A percentile compares a stretch with the other conserved stretches of the same genome.
Evolutionary conservation across 2,113 vertebrate species (phyloP).

Genomic region (Cololabis saira): DNA sequence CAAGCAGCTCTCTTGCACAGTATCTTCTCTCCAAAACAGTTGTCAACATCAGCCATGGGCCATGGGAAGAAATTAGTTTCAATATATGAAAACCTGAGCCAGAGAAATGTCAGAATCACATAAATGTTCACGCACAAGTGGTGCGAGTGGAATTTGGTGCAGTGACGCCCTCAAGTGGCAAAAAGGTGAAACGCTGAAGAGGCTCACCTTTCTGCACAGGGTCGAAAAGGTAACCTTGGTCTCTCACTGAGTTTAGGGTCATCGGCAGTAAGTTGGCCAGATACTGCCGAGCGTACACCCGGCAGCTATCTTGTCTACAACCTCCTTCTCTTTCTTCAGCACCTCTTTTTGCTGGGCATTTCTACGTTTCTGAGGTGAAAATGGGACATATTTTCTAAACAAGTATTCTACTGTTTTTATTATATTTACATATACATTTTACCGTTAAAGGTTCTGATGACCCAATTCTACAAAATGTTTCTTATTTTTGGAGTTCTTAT

Average conservation of each 20-base stretch:
- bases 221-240: slow-evolving; percentile 91
- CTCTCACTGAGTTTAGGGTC: slow-evolving; percentile 84
- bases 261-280: slow-evolving; percentile 88
- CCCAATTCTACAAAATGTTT: too few relatives aligned
- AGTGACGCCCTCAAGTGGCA: slow-evolving; percentile 4
- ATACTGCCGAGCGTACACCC: slow-evolving; percentile 84
- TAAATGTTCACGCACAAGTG: background rate
- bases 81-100: slow-evolving; percentile 83
- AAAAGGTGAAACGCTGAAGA: background rate
- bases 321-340: slow-evolving; percentile 82
- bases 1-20: slow-evolving; percentile 83
- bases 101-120: background rate
- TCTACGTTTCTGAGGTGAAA: slow-evolving; percentile 81
- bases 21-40: slow-evolving; percentile 79
- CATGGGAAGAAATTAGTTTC: slow-evolving; percentile 90
- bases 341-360: slow-evolving; percentile 82
- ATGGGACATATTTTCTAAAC: background rate
- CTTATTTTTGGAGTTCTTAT: too few relatives aligned
- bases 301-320: slow-evolving; percentile 88
- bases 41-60: slow-evolving; percentile 86
- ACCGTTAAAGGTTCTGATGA: too few relatives aligned
- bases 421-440: too few relatives aligned
- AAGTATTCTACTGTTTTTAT: background rate
- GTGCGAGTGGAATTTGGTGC: background rate
- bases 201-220: slow-evolving; percentile 87